phyloP scores from a whole-genome alignment of 2,888 invertebrate genomes.

The Cylloceria caligata region DNA sequence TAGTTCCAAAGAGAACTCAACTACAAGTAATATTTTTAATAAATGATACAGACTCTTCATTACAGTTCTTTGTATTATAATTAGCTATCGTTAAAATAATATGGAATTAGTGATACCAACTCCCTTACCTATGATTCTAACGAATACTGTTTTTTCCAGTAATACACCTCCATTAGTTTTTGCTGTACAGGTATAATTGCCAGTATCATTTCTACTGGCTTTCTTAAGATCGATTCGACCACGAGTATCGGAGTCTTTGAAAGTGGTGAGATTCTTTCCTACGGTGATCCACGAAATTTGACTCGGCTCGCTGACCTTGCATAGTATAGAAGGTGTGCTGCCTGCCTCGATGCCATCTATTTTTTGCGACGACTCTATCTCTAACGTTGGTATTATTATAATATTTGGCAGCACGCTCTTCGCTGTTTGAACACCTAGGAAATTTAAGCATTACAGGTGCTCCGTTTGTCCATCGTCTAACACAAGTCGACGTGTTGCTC shows the following conservation, averaged over 20 bases:
- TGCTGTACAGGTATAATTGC: slow-evolving; percentile 87
- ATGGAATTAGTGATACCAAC: not conserved
- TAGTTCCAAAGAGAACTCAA: not conserved
- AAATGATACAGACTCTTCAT: not conserved
- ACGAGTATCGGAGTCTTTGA: slow-evolving; percentile 77
- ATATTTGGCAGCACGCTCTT: slow-evolving; percentile 66
- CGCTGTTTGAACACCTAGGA: slow-evolving; percentile 72
- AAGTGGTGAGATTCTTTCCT: slow-evolving; percentile 86
- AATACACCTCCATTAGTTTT: slow-evolving; percentile 82
- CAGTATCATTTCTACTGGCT: slow-evolving; percentile 86
- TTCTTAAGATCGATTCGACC: slow-evolving; percentile 86
- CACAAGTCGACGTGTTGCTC: not conserved
- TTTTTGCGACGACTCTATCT: slow-evolving; percentile 79
- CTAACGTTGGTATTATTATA: slow-evolving; percentile 69
- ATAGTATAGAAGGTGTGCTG: slow-evolving; percentile 85
- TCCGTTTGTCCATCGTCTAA: not conserved
- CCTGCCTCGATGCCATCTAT: slow-evolving; percentile 81
- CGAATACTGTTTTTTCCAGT: slow-evolving; percentile 78
- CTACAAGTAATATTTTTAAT: not conserved
- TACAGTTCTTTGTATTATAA: not conserved
- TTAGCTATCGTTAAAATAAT: not conserved
- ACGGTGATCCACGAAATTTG: slow-evolving; percentile 87
- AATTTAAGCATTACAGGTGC: slow-evolving; percentile 9
- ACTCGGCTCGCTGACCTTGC: slow-evolving; percentile 86
- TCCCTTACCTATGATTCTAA: slow-evolving; percentile 81